Evolutionary conservation across 2,113 vertebrate genomes (phyloP).

Genomic region (Centrocercus urophasianus): DNA sequence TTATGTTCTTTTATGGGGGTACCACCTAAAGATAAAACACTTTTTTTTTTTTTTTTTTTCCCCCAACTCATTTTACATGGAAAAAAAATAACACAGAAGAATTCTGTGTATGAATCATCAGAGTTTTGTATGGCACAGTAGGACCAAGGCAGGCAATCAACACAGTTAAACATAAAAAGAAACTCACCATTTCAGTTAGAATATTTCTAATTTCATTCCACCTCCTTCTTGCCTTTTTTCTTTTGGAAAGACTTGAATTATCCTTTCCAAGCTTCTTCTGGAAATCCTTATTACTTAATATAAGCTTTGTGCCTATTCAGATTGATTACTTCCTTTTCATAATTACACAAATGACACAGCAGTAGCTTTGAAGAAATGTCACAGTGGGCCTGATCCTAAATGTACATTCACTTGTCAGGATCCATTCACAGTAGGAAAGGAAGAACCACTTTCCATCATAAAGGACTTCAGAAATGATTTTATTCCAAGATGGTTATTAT

Average conservation of each 20-base stretch:
- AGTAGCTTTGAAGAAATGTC: not conserved
- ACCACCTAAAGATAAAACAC: not conserved
- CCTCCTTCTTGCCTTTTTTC: not conserved
- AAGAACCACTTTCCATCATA: not conserved
- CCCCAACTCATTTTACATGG: not conserved
- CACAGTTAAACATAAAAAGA: not conserved
- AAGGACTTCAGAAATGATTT: not conserved
- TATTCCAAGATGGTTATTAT: not conserved
- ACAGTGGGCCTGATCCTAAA: not conserved
- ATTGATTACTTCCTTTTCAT: not conserved
- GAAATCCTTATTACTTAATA: not conserved
- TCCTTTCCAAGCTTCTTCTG: not conserved
- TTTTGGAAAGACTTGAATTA: not conserved
- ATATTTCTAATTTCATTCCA: not conserved
- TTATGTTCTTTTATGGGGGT: not conserved
- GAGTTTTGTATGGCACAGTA: not conserved
- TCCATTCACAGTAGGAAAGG: not conserved
- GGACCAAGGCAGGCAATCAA: not conserved
- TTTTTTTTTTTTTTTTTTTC: not conserved
- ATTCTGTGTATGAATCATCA: not conserved
- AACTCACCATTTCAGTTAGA: not conserved
- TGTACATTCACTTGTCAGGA: not conserved
- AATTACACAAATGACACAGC: not conserved
- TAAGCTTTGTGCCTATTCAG: not conserved
- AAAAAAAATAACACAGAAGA: not conserved